Evolutionary conservation across 2,113 vertebrate genomes (phyloP), one percentile per base, ranked within the genome.

Genomic region (Campylorhamphus procurvoides): DNA sequence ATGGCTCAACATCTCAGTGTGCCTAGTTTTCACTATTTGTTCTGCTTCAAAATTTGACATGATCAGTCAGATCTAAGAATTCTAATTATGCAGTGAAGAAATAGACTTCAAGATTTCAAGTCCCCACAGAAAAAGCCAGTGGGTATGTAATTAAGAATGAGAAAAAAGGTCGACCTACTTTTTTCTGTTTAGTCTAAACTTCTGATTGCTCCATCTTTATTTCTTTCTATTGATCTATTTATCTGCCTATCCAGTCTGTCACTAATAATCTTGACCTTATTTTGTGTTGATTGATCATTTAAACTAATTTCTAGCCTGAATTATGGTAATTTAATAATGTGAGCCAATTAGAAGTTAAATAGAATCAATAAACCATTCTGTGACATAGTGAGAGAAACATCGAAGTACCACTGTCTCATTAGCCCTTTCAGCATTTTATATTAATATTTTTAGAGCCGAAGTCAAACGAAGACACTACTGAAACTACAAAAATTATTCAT

Each of bases 211-310:
- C 58, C 75, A 27, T 90, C 71, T 96, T 87, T 82, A 96, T 90
- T 96, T 90, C 55, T 96, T 50, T 58, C 56, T 85, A 76, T 84
- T 84, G 93, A 96, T 96, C 82, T 96, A 94, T 94, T 96, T 96
- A 89, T 96, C 87, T 92, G 71, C 35, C 56, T 89, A 76, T 95
- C 63, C 85, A 95, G 52, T 66, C 60, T 96, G 80, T 78, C 82
- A 78, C 88, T 92, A 95, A 93, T 85, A 96, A 94, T 96, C 66
- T 73, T 92, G 87, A 85, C 62, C 85, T 92, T 77, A 90, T 92
- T 97, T 91, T 89, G 31, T 77, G 82, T 73, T 94, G 86, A 93
- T 78, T 95, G 96, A 93, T 94, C 50, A 63, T 88, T 92, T 94
- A 93, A 87, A 89, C 64, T 84, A 64, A 89, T 94, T 93, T 84